Percentiles rank a stretch among this genome's conserved stretches.
phyloP scores from a whole-genome alignment of 2,797 vertebrate genomes.

The Microctenopoma stevenorrisi region DNA sequence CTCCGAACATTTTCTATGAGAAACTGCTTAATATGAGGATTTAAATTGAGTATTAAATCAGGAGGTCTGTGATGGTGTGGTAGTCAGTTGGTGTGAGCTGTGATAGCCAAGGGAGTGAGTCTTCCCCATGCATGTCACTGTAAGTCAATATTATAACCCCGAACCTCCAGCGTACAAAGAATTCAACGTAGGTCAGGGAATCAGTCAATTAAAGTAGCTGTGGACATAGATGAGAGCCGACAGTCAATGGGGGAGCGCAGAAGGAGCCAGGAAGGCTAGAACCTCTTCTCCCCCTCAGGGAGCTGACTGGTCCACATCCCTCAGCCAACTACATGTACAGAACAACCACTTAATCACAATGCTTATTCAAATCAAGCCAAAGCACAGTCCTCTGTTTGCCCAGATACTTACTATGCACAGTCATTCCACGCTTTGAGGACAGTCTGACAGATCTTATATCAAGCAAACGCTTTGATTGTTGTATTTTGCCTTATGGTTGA shows the following conservation, averaged over 20 bases:
- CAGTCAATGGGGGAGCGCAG: constrained; percentile 74
- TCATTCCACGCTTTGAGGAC: constrained; percentile 17
- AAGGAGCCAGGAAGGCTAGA: constrained; percentile 64
- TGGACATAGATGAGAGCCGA: constrained; percentile 72
- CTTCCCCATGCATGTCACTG: constrained; percentile 66
- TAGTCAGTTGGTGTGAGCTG: constrained; percentile 26
- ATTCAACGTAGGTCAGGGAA: constrained; percentile 64
- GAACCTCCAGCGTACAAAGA: constrained; percentile 54
- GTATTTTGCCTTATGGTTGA: not conserved
- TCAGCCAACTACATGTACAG: constrained; percentile 50
- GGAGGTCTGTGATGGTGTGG: constrained; percentile 24
- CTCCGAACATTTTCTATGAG: constrained; percentile 6
- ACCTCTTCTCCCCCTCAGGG: constrained; percentile 62
- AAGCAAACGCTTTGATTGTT: constrained; percentile 8
- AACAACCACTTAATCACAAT: constrained; percentile 59
- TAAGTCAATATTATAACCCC: constrained; percentile 72
- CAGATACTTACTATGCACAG: constrained; percentile 32
- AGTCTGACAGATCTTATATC: constrained; percentile 7
- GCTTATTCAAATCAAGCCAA: constrained; percentile 67
- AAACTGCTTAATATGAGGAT: constrained; percentile 23
- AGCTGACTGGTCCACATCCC: constrained; percentile 69
- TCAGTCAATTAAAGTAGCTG: constrained; percentile 72
- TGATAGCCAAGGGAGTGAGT: constrained; percentile 52
- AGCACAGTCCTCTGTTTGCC: constrained; percentile 33
- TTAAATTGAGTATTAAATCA: constrained; percentile 52